Evolutionary conservation across 1,140 invertebrate genomes (phyloP).

Genomic region (Elymnias hypermnestra): DNA sequence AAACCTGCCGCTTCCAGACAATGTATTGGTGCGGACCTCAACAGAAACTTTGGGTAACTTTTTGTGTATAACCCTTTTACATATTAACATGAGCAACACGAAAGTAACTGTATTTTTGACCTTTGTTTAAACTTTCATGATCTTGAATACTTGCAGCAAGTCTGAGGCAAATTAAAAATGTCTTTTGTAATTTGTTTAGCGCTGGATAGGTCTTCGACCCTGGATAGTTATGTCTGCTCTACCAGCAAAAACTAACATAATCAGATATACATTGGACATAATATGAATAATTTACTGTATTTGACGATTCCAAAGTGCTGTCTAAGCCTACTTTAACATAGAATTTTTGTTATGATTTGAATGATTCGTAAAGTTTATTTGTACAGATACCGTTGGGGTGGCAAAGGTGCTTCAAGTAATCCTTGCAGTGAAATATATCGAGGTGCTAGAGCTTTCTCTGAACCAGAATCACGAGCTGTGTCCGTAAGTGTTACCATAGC

Average conservation of each 20-base stretch:
- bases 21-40: constrained; percentile 87
- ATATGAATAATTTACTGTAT: too few relatives aligned
- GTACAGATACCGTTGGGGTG: constrained; percentile 84
- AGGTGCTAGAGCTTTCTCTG: constrained; percentile 92
- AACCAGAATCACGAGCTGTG: constrained; percentile 90
- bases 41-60: constrained; percentile 84
- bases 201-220: too few relatives aligned
- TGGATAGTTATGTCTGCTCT: too few relatives aligned
- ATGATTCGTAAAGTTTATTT: not conserved
- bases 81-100: not conserved
- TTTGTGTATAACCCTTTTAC: too few relatives aligned
- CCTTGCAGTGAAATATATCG: constrained; percentile 93
- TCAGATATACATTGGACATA: too few relatives aligned
- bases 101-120: too few relatives aligned
- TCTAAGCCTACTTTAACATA: too few relatives aligned
- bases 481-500: constrained; percentile 73
- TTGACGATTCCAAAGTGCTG: too few relatives aligned
- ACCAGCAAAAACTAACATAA: too few relatives aligned
- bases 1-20: constrained; percentile 63
- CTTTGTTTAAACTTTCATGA: not conserved
- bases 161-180: too few relatives aligned
- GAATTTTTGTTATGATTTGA: not conserved
- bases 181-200: too few relatives aligned
- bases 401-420: constrained; percentile 88
- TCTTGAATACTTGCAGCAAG: too few relatives aligned